A percentile compares a stretch with the other conserved stretches of the same genome.
phyloP scores from a whole-genome alignment of 2,888 invertebrate genomes.

The Leptopilina syphax region DNA sequence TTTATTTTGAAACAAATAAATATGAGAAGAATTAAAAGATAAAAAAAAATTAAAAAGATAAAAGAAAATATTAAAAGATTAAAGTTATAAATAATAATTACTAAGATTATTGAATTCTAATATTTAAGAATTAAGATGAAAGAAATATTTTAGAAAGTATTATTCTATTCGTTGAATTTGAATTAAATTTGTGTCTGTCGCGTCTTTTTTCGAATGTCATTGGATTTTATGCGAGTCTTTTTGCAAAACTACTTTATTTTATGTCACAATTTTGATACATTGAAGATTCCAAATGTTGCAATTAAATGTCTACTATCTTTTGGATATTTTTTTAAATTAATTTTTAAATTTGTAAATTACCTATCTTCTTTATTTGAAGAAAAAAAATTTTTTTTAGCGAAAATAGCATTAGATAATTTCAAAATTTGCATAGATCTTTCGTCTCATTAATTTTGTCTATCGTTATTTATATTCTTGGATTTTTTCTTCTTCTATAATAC shows the following conservation, averaged over 20 bases:
- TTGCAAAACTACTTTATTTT: not conserved
- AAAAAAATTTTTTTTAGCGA: too few species aligned
- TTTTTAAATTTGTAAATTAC: not conserved
- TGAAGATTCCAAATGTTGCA: not conserved
- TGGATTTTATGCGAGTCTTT: not conserved
- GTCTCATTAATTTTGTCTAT: not conserved
- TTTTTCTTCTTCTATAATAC: not conserved
- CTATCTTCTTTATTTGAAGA: not conserved
- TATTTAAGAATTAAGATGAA: too few species aligned
- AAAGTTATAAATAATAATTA: too few species aligned
- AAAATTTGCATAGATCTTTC: not conserved
- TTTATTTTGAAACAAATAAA: too few species aligned
- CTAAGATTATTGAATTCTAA: too few species aligned
- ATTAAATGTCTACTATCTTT: slow-evolving; percentile 1
- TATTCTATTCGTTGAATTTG: not conserved
- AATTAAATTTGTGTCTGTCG: not conserved
- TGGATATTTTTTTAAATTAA: not conserved
- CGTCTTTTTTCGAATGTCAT: not conserved
- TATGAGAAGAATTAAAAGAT: too few species aligned
- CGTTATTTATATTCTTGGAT: not conserved
- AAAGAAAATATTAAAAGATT: too few species aligned
- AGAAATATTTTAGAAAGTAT: not conserved
- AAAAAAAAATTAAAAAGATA: too few species aligned
- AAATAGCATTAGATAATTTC: not conserved
- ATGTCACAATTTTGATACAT: not conserved